Evolutionary conservation across 2,888 invertebrate genomes (phyloP).

Genomic region (Tanaodytes sp.): DNA sequence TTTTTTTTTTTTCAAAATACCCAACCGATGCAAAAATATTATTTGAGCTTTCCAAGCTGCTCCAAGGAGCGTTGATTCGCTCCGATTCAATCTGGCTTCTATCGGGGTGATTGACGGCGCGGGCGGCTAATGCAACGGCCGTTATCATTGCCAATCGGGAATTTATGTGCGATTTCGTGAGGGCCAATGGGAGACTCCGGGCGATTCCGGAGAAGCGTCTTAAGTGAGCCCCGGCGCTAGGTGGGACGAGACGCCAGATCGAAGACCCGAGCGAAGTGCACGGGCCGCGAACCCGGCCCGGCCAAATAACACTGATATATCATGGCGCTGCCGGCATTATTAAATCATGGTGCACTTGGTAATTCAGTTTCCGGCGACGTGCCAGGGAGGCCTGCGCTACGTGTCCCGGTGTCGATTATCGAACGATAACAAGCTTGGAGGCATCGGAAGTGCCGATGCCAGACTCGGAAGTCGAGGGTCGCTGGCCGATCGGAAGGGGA

Average conservation of each 20-base stretch:
- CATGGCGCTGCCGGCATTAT: constrained; percentile 60
- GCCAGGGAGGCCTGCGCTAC: too few relatives aligned
- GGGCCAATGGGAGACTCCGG: constrained; percentile 24
- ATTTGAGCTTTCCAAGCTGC: too few relatives aligned
- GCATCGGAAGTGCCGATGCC: constrained; percentile 55
- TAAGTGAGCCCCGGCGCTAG: constrained; percentile 33
- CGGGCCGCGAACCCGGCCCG: constrained; percentile 4
- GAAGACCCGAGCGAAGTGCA: constrained; percentile 17
- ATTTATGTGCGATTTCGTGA: constrained; percentile 58
- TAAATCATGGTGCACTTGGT: constrained; percentile 66
- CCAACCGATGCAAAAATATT: too few relatives aligned
- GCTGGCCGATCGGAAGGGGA: constrained; percentile 40
- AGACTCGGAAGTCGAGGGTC: constrained; percentile 47
- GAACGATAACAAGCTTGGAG: constrained; percentile 64
- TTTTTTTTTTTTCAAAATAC: too few relatives aligned
- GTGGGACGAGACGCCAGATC: too few relatives aligned
- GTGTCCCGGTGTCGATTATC: constrained; percentile 67
- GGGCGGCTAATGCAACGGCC: constrained; percentile 10
- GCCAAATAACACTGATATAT: constrained; percentile 45
- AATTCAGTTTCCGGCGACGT: constrained; percentile 66
- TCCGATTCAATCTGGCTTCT: constrained; percentile 19
- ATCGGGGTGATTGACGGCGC: constrained; percentile 22
- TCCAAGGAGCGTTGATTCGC: too few relatives aligned
- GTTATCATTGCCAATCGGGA: constrained; percentile 42
- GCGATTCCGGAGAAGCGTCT: constrained; percentile 15